Base-by-base conservation (phyloP, 2,797 vertebrate species). In the Ptychadena robeensis region DNA sequence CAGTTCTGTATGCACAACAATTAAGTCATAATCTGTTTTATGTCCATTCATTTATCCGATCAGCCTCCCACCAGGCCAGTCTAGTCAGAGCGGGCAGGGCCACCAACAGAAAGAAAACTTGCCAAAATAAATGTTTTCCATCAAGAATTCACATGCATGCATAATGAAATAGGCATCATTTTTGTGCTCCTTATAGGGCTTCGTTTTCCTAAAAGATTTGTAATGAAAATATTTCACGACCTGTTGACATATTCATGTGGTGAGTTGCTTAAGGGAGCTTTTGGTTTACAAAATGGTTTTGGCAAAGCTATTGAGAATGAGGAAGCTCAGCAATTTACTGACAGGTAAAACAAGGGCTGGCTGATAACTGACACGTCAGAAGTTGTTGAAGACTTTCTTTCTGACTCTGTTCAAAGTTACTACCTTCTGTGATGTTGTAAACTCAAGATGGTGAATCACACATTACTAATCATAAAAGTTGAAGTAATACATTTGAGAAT, bases 161-260 rank as follows among this genome's bases (percentile, higher is more conserved):
- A 86, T 91, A 90, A 90, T 91, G 89, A 92, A 93, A 93, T 87
- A 87, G 88, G 89, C 90, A 85, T 88, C 38, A 80, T 91, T 89
- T 87, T 89, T 90, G 89, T 88, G 83, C 87, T 89, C 91, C 73
- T 88, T 91, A 89, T 88, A 90, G 83, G 89, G 87, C 79, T 89
- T 86, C 88, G 86, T 90, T 91, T 93, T 91, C 91, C 89, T 91
- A 90, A 86, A 85, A 87, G 88, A 88, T 91, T 90, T 90, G 86
- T 90, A 93, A 91, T 93, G 89, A 93, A 93, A 94, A 92, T 92
- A 91, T 91, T 93, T 94, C 90, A 93, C 89, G 92, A 92, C 88
- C 90, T 91, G 92, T 91, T 94, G 93, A 94, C 91, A 92, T 91
- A 94, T 93, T 94, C 92, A 93, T 93, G 90, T 91, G 87, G 90